Evolutionary conservation across 2,888 invertebrate species (phyloP).

Genomic region (Leptinotarsa rubiginosa): DNA sequence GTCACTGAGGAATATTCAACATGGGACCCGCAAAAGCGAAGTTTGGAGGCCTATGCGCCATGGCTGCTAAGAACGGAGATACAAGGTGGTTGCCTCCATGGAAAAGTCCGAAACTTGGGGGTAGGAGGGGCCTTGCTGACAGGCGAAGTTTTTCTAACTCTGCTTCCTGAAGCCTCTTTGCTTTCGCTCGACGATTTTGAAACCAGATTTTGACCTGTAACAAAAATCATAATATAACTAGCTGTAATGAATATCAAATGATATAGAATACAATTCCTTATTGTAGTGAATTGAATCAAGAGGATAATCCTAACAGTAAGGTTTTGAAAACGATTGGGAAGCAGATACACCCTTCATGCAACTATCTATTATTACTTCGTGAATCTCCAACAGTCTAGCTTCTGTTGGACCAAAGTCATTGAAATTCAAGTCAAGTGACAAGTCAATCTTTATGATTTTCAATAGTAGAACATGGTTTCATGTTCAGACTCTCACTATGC

Average conservation of each 20-base stretch:
- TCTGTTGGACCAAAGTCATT: too few relatives aligned
- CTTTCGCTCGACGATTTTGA: constrained; percentile 89
- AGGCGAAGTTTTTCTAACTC: constrained; percentile 91
- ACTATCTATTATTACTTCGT: too few relatives aligned
- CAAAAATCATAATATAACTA: constrained; percentile 32
- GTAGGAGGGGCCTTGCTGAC: constrained; percentile 83
- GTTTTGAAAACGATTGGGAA: too few relatives aligned
- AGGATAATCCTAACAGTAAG: too few relatives aligned
- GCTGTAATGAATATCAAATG: neutral
- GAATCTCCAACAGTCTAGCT: too few relatives aligned
- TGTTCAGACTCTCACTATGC: too few relatives aligned
- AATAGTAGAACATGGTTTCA: too few relatives aligned
- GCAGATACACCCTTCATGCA: too few relatives aligned
- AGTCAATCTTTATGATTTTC: too few relatives aligned
- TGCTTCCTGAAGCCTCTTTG: constrained; percentile 95
- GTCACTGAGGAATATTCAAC: constrained; percentile 73
- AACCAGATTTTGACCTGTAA: constrained; percentile 82
- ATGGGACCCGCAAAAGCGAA: constrained; percentile 72
- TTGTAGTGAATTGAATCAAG: too few relatives aligned
- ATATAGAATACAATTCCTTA: neutral
- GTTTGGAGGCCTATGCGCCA: constrained; percentile 72
- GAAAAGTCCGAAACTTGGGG: constrained; percentile 77
- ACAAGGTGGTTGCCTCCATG: constrained; percentile 72
- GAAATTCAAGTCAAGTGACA: too few relatives aligned
- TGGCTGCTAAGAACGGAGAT: constrained; percentile 76